Base-by-base conservation (phyloP, 2,888 invertebrate genomes). In the Epinotia brunnichana region DNA sequence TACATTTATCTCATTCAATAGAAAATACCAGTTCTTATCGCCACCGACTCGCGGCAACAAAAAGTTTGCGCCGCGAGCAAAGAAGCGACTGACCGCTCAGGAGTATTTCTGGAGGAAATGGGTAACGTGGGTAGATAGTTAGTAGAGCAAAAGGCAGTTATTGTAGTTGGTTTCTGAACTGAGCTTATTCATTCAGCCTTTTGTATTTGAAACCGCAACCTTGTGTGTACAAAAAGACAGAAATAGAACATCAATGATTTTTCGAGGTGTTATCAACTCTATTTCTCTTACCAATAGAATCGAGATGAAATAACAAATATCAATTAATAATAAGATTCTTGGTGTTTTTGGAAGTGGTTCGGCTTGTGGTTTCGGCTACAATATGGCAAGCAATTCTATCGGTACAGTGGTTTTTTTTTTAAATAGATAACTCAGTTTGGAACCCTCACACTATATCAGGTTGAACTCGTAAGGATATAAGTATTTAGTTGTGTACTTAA, bases 81-180 rank as follows among this genome's bases (percentile, higher is more conserved):
- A 89, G 88, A 92, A 91, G 81, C 87, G 89, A 2, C 77, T 91
- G 75, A 87, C 87, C 57, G 84, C 89, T 69, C 91, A 89, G 76
- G 90, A 92, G 77, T 90, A 90, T 85, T 89, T 88, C 77, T 91
- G 90, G 92, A 91, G 90, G 80, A 90, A 91, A 91, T 91, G 91
- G 92, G 92, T 92, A 91, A 78, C 69, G 35, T 15, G 54, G 11
- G 35, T 63, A 51, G 17, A 63, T 48, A 48, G 19, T 11, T 10
- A 53, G 19, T 53, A 53, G 53, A 53, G 3, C 11, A 9, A 19
- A 53, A 1, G 19, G 53, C 53, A 19, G 53, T 53, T 53, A 11
- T 11, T n/a, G 48, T 48, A 5, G n/a, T n/a, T n/a, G 48, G n/a
- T n/a, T 48, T 48, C n/a, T 4, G n/a, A 48, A 48, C n/a, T 48